Percentiles rank a stretch among this genome's conserved stretches.
phyloP scores from a whole-genome alignment of 2,113 vertebrate species.

The Oxyruncus cristatus region DNA sequence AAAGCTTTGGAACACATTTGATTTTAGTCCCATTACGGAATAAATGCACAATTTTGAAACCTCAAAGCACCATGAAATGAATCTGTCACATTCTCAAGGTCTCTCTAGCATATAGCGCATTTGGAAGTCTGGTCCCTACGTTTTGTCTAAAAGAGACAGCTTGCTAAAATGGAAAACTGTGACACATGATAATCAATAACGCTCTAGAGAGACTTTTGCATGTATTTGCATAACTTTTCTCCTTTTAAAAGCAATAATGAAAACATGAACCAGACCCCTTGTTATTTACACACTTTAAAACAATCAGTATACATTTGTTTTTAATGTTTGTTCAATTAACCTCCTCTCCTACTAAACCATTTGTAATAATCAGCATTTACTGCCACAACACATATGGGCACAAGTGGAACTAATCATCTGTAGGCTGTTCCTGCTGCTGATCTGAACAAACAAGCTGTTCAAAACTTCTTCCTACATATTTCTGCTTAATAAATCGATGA shows the following conservation, averaged over 20 bases:
- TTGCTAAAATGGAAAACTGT: neutral
- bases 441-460: neutral
- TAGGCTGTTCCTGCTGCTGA: neutral
- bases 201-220: neutral
- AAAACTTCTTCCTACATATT: neutral
- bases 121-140: neutral
- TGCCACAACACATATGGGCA: neutral
- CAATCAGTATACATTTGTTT: neutral
- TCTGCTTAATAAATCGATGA: neutral
- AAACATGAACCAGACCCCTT: neutral
- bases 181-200: neutral
- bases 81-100: slow-evolving; percentile 1
- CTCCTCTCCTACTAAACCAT: neutral
- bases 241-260: neutral
- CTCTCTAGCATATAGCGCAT: neutral
- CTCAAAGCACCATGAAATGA: neutral
- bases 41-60: slow-evolving; percentile 4
- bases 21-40: neutral
- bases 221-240: neutral
- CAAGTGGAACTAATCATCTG: neutral
- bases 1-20: neutral
- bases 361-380: neutral
- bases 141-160: neutral
- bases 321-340: neutral
- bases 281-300: neutral